These are phyloP conservation scores for Ahaetulla prasina DNA, from an alignment of 2,113 vertebrate species.

Conservation along the genomic window DNA sequence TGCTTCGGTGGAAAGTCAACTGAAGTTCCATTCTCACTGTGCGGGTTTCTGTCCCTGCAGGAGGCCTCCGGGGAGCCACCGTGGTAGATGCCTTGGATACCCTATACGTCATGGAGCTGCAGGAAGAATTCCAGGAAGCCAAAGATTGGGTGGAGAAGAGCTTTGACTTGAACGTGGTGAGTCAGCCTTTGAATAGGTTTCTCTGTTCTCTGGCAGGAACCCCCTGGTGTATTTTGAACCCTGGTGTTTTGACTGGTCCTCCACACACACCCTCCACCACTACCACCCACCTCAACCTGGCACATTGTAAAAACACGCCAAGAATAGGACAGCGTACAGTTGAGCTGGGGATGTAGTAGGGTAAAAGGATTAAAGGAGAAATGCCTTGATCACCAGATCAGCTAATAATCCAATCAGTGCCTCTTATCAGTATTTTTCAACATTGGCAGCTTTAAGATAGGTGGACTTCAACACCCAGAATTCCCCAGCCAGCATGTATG, in stretches of 20 bases:
- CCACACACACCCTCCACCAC: too few species aligned
- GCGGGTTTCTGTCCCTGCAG: constrained; percentile 66
- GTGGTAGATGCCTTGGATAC: constrained; percentile 94
- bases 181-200: constrained; percentile 50
- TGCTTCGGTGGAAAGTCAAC: not conserved
- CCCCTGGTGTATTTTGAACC: not conserved
- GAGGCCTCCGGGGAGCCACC: constrained; percentile 89
- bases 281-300: not conserved
- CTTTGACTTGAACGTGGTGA: constrained; percentile 92
- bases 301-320: not conserved
- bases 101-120: constrained; percentile 92
- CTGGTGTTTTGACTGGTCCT: not conserved
- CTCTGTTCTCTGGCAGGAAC: not conserved
- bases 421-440: not conserved
- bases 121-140: constrained; percentile 91
- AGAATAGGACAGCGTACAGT: not conserved
- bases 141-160: constrained; percentile 88
- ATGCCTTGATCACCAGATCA: not conserved
- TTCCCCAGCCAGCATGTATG: not conserved
- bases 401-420: not conserved
- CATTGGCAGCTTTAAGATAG: not conserved
- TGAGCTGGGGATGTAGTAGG: not conserved
- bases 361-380: not conserved
- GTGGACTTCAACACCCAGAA: not conserved
- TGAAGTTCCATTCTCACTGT: not conserved